Percentiles rank a stretch among this genome's conserved stretches.
phyloP scores from a whole-genome alignment of 2,888 invertebrate genomes.

The Xanthia icteritia region DNA sequence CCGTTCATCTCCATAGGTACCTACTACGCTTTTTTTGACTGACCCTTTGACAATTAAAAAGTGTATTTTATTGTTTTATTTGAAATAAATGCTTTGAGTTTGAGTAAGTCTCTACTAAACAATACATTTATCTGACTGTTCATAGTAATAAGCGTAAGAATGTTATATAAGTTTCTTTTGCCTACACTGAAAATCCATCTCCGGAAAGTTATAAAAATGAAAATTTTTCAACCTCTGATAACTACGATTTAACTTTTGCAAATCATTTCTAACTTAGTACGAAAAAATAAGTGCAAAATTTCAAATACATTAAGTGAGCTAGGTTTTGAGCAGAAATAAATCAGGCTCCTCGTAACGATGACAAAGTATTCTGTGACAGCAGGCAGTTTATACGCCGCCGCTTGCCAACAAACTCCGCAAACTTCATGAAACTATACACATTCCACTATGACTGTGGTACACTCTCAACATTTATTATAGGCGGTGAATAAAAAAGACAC shows the following conservation, averaged over 20 bases:
- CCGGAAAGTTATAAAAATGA: background rate
- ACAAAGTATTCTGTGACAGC: slow-evolving; percentile 49
- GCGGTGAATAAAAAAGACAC: too few species aligned
- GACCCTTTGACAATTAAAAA: too few species aligned
- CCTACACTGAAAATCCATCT: background rate
- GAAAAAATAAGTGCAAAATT: background rate
- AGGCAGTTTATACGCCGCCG: slow-evolving; percentile 20
- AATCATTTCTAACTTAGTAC: slow-evolving; percentile 2
- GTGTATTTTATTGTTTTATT: too few species aligned
- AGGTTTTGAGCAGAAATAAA: slow-evolving; percentile 40
- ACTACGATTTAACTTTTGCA: slow-evolving; percentile 7
- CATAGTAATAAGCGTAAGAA: background rate
- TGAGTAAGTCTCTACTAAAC: too few species aligned
- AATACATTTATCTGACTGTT: background rate
- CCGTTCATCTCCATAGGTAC: too few species aligned
- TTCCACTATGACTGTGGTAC: background rate
- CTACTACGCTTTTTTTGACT: too few species aligned
- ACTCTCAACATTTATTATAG: slow-evolving; percentile 7
- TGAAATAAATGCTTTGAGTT: too few species aligned
- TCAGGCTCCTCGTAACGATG: slow-evolving; percentile 56
- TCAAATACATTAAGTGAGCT: slow-evolving; percentile 7
- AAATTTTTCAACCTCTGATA: background rate
- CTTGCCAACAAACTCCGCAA: slow-evolving; percentile 44
- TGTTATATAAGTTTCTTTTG: too few species aligned
- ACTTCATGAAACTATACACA: slow-evolving; percentile 38